phyloP scores from a whole-genome alignment of 2,797 vertebrate genomes.

The Myripristis murdjan region DNA sequence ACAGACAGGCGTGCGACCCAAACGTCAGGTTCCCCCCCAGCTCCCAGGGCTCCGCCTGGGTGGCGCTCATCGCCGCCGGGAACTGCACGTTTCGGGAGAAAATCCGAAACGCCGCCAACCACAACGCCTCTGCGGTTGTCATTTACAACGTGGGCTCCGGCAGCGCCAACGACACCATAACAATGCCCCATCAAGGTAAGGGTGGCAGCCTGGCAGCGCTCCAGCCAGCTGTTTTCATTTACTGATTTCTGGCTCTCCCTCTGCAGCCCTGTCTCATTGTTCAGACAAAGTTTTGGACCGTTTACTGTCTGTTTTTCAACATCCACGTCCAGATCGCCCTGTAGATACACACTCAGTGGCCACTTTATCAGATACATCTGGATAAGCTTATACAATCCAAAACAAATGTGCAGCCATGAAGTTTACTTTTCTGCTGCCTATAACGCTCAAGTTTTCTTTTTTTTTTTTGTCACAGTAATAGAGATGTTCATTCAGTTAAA shows the following conservation, averaged over 20 bases:
- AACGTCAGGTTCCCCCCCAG: conserved; percentile 86
- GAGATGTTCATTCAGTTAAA: no score
- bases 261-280: neutral
- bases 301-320: neutral
- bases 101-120: conserved; percentile 90
- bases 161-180: conserved; percentile 93
- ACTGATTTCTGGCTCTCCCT: neutral
- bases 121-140: conserved; percentile 95
- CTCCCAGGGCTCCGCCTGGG: conserved; percentile 85
- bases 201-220: neutral
- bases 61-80: conserved; percentile 93
- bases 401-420: no score
- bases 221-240: neutral
- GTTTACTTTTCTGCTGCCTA: no score
- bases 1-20: conserved; percentile 92
- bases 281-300: neutral
- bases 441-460: no score
- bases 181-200: conserved; percentile 95
- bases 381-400: no score
- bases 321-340: no score
- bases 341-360: no score
- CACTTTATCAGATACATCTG: no score
- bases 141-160: conserved; percentile 93
- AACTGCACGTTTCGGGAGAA: conserved; percentile 95
- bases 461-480: no score